phyloP scores from a whole-genome alignment of 2,113 vertebrate genomes.

The Australoheros scitulus region DNA sequence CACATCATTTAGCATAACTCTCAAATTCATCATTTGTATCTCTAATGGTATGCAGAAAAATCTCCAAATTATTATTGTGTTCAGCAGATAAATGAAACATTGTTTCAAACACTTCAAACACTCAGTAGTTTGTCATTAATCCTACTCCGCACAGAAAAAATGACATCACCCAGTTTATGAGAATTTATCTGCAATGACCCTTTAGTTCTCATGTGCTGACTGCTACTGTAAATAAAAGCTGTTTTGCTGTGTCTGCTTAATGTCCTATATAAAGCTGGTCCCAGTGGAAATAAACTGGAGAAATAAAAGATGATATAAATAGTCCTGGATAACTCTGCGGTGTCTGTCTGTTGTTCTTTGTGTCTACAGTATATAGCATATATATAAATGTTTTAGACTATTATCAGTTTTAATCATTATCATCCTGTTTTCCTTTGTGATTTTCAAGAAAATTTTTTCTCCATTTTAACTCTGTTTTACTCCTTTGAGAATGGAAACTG shows the following conservation, averaged over 20 bases:
- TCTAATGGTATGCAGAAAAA: background rate
- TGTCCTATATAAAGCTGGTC: background rate
- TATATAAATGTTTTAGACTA: background rate
- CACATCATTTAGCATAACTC: background rate
- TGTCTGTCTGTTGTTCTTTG: background rate
- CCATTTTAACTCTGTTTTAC: background rate
- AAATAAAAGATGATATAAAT: slow-evolving; percentile 12
- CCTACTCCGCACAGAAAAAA: background rate
- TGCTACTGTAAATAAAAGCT: background rate
- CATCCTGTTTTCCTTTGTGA: background rate
- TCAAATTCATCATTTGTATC: background rate
- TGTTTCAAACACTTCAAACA: background rate
- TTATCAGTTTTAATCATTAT: background rate
- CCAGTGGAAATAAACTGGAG: background rate
- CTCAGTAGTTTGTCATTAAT: background rate
- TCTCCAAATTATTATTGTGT: background rate
- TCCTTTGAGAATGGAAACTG: background rate
- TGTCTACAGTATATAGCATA: background rate
- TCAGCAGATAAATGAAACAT: background rate
- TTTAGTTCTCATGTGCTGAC: background rate
- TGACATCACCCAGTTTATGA: background rate
- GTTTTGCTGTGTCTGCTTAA: background rate
- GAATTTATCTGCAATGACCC: background rate
- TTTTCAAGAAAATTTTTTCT: background rate
- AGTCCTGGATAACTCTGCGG: background rate